Percentiles rank a stretch among this genome's conserved stretches.
Conservation (phyloP, 1,140 invertebrate genomes). For the Calliopsis andreniformis region DNA sequence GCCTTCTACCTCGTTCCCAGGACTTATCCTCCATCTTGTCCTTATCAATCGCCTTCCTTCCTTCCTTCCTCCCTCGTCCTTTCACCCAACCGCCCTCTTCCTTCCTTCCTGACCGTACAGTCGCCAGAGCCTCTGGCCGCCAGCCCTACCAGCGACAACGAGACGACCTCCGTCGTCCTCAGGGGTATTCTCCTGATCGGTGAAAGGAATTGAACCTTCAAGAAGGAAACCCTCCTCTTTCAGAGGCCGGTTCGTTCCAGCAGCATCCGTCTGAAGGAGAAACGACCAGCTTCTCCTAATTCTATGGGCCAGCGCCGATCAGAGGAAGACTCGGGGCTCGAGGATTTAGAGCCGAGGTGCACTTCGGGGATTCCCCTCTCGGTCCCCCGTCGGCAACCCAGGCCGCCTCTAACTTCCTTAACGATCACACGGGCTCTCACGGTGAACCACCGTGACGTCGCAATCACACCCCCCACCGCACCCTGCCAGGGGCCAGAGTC, state of each 20-base stretch:
- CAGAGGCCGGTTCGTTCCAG: conserved; percentile 25
- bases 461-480: conserved; percentile 6
- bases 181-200: conserved; percentile 51
- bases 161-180: conserved; percentile 34
- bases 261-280: conserved; percentile 27
- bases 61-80: conserved; percentile 3
- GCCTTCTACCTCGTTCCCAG: neutral
- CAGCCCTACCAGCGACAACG: conserved; percentile 28
- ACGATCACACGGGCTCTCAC: conserved; percentile 52
- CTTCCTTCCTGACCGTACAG: neutral
- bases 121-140: too few species aligned
- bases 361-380: conserved; percentile 62
- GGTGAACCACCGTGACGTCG: conserved; percentile 56
- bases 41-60: conserved; percentile 47
- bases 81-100: neutral
- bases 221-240: conserved; percentile 49
- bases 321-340: conserved; percentile 24
- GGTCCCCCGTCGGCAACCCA: neutral
- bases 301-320: conserved; percentile 39
- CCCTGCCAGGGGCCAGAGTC: neutral
- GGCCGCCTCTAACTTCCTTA: conserved; percentile 43
- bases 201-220: conserved; percentile 63
- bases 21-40: conserved; percentile 53
- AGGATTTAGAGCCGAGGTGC: conserved; percentile 67
- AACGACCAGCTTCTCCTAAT: conserved; percentile 64